Percentiles rank a stretch among this genome's conserved stretches.
Evolutionary conservation across 2,113 vertebrate species (phyloP).

Genomic region (Zosterops hypoxanthus): DNA sequence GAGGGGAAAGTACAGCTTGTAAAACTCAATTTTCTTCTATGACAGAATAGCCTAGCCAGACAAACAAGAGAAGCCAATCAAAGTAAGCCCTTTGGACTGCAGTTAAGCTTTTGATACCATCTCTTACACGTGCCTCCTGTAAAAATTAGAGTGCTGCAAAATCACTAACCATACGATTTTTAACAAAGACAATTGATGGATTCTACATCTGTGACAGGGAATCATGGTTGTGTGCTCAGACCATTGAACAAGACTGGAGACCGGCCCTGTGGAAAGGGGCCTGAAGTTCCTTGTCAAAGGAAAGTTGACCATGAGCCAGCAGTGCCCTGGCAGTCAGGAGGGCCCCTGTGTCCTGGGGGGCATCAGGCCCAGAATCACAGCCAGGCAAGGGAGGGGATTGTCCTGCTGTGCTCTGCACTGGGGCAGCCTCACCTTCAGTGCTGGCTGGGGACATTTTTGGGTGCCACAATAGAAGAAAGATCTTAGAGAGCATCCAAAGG

Average conservation of each 20-base stretch:
- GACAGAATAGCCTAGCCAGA: background rate
- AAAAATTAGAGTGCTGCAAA: background rate
- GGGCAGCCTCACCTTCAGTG: fast-evolving
- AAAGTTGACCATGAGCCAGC: fast-evolving
- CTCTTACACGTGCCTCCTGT: background rate
- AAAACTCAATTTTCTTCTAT: background rate
- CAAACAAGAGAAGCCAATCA: background rate
- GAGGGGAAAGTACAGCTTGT: background rate
- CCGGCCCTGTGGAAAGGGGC: background rate
- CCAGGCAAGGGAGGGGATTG: fast-evolving
- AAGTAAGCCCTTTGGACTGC: background rate
- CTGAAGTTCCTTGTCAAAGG: fast-evolving
- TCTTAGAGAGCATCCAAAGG: fast-evolving
- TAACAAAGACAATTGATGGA: background rate
- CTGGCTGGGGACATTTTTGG: background rate
- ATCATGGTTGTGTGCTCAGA: too few relatives aligned
- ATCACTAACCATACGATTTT: background rate
- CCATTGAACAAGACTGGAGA: background rate
- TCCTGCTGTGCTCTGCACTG: background rate
- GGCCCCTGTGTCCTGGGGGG: fast-evolving
- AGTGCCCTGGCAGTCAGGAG: background rate
- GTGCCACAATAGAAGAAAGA: background rate
- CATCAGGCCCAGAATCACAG: background rate
- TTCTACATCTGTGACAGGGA: background rate
- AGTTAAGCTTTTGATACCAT: background rate